These are phyloP conservation scores for Pollenia labialis DNA, from an alignment of 2,888 invertebrate genomes.

Conservation along the genomic window DNA sequence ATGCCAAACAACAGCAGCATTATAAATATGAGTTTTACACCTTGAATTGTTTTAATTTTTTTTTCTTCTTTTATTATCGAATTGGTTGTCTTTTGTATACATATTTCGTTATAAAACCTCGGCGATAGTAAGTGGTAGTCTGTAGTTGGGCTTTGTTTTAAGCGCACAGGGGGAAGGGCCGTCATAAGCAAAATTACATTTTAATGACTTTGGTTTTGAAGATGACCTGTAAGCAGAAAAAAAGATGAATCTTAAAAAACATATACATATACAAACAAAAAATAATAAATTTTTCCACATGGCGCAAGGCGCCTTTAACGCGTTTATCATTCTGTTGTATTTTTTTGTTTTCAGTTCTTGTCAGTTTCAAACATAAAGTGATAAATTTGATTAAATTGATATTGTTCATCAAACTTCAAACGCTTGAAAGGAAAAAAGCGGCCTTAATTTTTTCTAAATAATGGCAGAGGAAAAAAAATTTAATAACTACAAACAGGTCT, in stretches of 20 bases:
- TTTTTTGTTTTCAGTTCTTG: slow-evolving; percentile 31
- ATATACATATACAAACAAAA: too few relatives aligned
- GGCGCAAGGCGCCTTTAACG: slow-evolving; percentile 73
- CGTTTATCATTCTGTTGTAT: slow-evolving; percentile 66
- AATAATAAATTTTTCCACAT: slow-evolving; percentile 69
- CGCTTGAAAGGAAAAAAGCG: slow-evolving; percentile 39
- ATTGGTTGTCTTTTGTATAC: slow-evolving; percentile 25
- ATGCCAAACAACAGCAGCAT: slow-evolving; percentile 48
- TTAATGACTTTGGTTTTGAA: slow-evolving; percentile 72
- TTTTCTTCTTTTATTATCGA: neutral
- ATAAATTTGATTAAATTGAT: slow-evolving; percentile 75
- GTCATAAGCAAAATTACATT: slow-evolving; percentile 72
- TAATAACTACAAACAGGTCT: slow-evolving; percentile 21
- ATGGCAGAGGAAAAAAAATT: slow-evolving; percentile 41
- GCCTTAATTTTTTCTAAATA: slow-evolving; percentile 50
- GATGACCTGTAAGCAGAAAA: slow-evolving; percentile 67
- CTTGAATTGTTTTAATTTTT: slow-evolving; percentile 59
- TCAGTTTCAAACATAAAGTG: slow-evolving; percentile 66
- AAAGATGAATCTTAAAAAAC: slow-evolving; percentile 35
- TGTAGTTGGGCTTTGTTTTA: slow-evolving; percentile 54
- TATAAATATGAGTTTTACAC: slow-evolving; percentile 71
- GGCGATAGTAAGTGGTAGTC: slow-evolving; percentile 37
- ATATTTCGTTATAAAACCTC: slow-evolving; percentile 41
- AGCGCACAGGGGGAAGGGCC: slow-evolving; percentile 63
- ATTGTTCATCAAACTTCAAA: slow-evolving; percentile 70